Evolutionary conservation across 2,888 invertebrate species (phyloP).

Genomic region (Gastracanthus pulcherrimus): DNA sequence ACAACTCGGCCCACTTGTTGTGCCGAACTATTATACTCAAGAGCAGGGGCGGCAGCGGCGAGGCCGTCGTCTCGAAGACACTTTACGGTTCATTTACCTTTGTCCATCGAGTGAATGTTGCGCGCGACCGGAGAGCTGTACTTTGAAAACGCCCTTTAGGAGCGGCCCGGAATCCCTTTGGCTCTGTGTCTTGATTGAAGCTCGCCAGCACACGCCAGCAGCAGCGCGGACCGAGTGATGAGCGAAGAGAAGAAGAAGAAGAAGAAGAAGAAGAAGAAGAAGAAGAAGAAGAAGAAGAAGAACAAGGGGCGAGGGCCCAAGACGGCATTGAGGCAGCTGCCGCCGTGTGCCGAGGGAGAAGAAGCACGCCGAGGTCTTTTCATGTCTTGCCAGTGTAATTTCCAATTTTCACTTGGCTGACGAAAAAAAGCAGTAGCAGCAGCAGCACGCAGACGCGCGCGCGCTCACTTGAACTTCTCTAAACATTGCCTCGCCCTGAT

Average conservation of each 20-base stretch:
- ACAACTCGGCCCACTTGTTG: conserved; percentile 47
- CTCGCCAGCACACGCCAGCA: too few species aligned
- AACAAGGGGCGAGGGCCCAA: background rate
- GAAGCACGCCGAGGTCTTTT: conserved; percentile 27
- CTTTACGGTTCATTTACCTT: conserved; percentile 68
- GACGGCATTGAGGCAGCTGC: conserved; percentile 2
- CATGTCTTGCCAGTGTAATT: conserved; percentile 43
- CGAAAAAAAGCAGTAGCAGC: background rate
- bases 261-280: background rate
- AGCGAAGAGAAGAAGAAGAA: too few species aligned
- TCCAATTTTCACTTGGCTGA: conserved; percentile 51
- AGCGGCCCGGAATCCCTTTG: conserved; percentile 33
- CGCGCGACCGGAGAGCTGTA: background rate
- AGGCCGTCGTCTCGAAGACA: conserved; percentile 59
- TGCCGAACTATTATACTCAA: conserved; percentile 33
- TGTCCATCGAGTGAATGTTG: conserved; percentile 55
- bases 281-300: background rate
- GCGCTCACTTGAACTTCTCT: background rate
- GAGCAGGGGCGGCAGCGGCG: background rate
- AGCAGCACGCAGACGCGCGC: background rate
- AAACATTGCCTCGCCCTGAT: background rate
- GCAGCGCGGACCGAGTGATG: too few species aligned
- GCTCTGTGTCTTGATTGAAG: conserved; percentile 50
- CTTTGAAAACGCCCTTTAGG: conserved; percentile 53
- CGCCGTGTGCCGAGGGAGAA: too few species aligned